Evolutionary conservation across 2,113 vertebrate species (phyloP), one percentile per base, ranked within the genome.

Genomic region (Pollimyrus isidori): DNA sequence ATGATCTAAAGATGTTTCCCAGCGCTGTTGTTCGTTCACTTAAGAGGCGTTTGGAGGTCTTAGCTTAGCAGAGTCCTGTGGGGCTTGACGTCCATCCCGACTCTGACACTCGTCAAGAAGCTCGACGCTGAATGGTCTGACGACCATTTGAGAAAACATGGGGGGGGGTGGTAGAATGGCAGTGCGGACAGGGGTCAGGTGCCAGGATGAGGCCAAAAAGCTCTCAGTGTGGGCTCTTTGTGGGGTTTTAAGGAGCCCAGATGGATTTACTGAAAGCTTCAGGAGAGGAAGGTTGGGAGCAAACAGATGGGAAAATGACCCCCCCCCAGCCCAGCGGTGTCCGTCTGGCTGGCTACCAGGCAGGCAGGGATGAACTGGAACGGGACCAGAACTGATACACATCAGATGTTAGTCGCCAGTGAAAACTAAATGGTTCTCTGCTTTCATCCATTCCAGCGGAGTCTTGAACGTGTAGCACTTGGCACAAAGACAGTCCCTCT

Each of bases 211-310:
- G 17, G 39, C 39, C 1, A 26, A 26, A 88, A 30, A 11, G 46
- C 23, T 53, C 56, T 10, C 56, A 2, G 39, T 62, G 46, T 62
- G 26, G 42, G 87, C 23, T 73, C 39, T 73, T 35, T 2, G 5
- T 35, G 53, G 53, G 56, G 87, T 30, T 46, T 76, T 50, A 73
- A 88, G 62, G 87, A 73, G 87, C 42, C 87, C 46, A 84, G 46
- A 84, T 45, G 42, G n/a, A 76, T 88, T 76, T 7, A 39, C 17
- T 73, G 53, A 88, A 30, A 73, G 35, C 21, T 46, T 39, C 39
- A 42, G 35, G 23, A 62, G 56, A n/a, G 21, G 23, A 62, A 9
- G 23, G 35, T 26, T 35, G 53, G 53, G 49, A 69, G n/a, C n/a
- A 69, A 69, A 69, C 62, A 30, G 62, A 69, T 4, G n/a, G 62